Evolutionary conservation across 2,888 invertebrate genomes (phyloP).

Genomic region (Cryptocheilus praepositus): DNA sequence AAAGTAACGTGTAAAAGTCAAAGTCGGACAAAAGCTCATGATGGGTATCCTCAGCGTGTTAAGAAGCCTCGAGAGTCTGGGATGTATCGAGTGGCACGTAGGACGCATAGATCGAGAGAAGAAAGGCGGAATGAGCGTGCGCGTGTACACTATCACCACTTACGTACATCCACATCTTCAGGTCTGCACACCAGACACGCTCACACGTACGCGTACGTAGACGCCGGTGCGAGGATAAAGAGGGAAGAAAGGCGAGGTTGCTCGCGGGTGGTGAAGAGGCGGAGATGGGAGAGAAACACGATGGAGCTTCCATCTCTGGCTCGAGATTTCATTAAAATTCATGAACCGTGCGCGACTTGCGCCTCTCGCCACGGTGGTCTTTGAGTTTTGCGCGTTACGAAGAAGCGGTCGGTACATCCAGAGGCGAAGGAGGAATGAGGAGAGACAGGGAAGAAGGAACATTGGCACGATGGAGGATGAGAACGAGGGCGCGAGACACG

Average conservation of each 20-base stretch:
- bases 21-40: no score
- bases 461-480: background rate
- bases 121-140: background rate
- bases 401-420: conserved; percentile 38
- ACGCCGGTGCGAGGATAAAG: conserved; percentile 19
- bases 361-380: conserved; percentile 61
- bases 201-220: conserved; percentile 22
- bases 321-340: conserved; percentile 70
- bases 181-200: background rate
- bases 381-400: conserved; percentile 60
- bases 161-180: no score
- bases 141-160: no score
- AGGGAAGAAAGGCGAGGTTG: conserved; percentile 19
- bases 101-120: conserved; percentile 1
- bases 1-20: no score
- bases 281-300: conserved; percentile 31
- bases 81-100: background rate
- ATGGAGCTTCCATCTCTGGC: conserved; percentile 54
- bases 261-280: background rate
- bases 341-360: conserved; percentile 65
- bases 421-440: conserved; percentile 16
- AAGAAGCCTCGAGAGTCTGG: background rate
- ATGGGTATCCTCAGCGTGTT: background rate
- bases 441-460: conserved; percentile 14
- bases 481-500: no score